Base-by-base conservation (phyloP, 2,888 invertebrate genomes). In the Blera fallax region DNA sequence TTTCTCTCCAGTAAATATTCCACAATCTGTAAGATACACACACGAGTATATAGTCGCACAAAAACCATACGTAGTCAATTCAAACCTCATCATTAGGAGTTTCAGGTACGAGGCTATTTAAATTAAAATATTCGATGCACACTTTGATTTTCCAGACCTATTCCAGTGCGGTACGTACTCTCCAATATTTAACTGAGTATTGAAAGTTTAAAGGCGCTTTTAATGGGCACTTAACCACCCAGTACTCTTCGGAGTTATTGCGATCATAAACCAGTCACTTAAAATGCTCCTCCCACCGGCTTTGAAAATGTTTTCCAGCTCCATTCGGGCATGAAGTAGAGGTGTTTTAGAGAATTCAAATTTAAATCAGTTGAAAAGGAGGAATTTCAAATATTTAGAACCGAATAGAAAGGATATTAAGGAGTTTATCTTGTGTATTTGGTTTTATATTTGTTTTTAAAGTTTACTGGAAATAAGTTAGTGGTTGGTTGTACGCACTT, bases 261-360 rank as follows among this genome's bases (percentile, higher is more conserved):
- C 81, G 3, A 45, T 62, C 81, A 29, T 69, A 76, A 76, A 81
- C 45, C 69, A 69, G 76, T 67, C 81, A 69, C 81, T 80, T 81
- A 76, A 80, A 81, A 62, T 52, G 43, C 73, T 81, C 60, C 52
- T 34, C 24, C 27, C 27, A 24, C 27, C 27, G 43, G 24, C 43
- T 43, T 52, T 24, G 52, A 14, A 34, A 65, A 62, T 24, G 62
- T 16, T 43, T 27, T 14, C 7, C 6, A 40, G 14, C 6, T 40
- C 6, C 11, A 40, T 14, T 40, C 2, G 6, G 1, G 14, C 40
- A 40, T 40, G 6, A 40, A 40, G 14, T 6, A 14, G 14, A 40
- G 62, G 45, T 62, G 43, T 45, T 45, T 29, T 5, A 40, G 29
- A 27, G 29, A 29, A 45, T 18, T 29, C 62, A 29, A 62, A n/a